Conservation (phyloP, 2,888 invertebrate species). For the Tortricodes alternella region DNA sequence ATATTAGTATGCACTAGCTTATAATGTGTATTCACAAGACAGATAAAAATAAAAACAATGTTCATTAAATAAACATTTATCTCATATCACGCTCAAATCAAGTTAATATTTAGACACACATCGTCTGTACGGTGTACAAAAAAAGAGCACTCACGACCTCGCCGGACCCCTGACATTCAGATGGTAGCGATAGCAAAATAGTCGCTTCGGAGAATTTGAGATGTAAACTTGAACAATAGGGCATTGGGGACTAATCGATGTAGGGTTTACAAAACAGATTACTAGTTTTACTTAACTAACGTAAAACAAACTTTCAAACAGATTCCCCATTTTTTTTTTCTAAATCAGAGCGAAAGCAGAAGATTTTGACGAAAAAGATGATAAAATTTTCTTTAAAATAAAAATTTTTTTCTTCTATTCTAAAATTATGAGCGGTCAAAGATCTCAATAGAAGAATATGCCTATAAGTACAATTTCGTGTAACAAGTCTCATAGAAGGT, state of each 20-base stretch:
- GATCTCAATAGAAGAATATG: too few species aligned
- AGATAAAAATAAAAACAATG: too few species aligned
- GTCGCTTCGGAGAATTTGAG: constrained; percentile 15
- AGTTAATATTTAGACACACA: constrained; percentile 26
- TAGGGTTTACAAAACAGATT: constrained; percentile 15
- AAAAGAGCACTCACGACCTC: constrained; percentile 30
- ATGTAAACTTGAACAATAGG: constrained; percentile 19
- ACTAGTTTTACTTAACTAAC: neutral
- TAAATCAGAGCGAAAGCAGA: too few species aligned
- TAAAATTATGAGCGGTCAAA: too few species aligned
- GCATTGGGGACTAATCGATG: constrained; percentile 13
- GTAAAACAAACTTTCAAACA: neutral
- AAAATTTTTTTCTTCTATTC: too few species aligned
- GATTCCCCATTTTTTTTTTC: too few species aligned
- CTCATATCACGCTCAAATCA: constrained; percentile 29
- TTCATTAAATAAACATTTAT: constrained; percentile 12
- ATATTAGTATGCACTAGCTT: too few species aligned
- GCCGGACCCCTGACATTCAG: constrained; percentile 35
- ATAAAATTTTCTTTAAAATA: too few species aligned
- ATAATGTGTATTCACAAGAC: too few species aligned
- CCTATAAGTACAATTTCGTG: too few species aligned
- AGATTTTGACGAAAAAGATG: too few species aligned
- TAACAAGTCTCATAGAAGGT: too few species aligned
- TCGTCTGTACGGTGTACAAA: constrained; percentile 29
- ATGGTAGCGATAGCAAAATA: constrained; percentile 31